Base-by-base conservation (phyloP, 2,888 invertebrate genomes). In the Drosophila kambysellisi region DNA sequence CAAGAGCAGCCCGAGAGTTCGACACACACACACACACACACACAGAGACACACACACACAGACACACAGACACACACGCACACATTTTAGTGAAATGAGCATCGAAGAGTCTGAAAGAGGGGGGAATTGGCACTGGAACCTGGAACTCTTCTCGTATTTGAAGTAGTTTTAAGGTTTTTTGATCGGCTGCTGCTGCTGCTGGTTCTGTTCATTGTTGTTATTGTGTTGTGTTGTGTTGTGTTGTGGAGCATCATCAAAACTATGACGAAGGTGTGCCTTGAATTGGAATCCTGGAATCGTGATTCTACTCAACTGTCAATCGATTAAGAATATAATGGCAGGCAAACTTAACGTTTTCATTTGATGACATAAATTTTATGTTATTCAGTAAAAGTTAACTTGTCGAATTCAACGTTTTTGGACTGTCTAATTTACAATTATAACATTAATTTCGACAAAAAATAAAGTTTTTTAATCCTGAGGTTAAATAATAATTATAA, bases 1-100 rank as follows among this genome's bases (percentile, higher is more conserved):
- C 74, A 51, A 51, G 54, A 68, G 79, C 76, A 64, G 70, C 53
- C 66, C 59, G 77, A 76, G 76, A 79, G 56, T 43, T 76, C 70
- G 66, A 75, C 76, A 74, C 58, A 79, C 62, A 76, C 58, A 73
- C 68, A 74, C 33, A 64, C 52, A 62, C 41, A 32, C 52, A 53
- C n/a, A 48, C 25, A 41, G 30, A 39, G 8, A 67, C 25, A 68
- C 17, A 59, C 52, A 53, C n/a, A 48, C 25, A 41, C 33, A 39
- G 8, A 67, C 25, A 68, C 17, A 59, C 20, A 50, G 41, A 62
- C 6, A 41, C 32, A 65, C 32, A 48, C 32, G 39, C 29, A 60
- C 51, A 54, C 56, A 74, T 20, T 54, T 54, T 32, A 57, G 50
- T 57, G 65, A 71, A 81, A 83, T 76, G 70, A 76, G 57, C 67